Base-by-base conservation (phyloP, 1,140 invertebrate genomes). In the Pseudomyrmex flavicornis region DNA sequence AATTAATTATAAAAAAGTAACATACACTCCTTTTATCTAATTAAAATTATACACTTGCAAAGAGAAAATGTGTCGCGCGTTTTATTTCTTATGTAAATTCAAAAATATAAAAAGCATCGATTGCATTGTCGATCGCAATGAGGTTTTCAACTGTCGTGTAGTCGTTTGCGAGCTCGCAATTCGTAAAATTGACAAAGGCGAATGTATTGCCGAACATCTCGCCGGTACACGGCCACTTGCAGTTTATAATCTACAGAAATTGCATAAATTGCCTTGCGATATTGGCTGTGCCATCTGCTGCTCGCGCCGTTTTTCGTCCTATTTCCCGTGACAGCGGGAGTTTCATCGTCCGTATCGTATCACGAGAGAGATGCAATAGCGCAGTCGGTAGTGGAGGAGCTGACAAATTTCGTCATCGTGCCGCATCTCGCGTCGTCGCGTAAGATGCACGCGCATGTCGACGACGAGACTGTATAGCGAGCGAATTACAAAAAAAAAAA, bases 271-370 rank as follows among this genome's bases (percentile, higher is more conserved):
- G 54, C 54, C 76, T 80, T 70, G 76, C 76, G n/a, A 80, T 80
- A 80, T 72, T 70, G 76, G 76, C 76, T 58, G 46, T 35, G 44
- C 76, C 76, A 80, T 80, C 76, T 80, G 76, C 66, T 80, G 76
- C 74, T 48, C 74, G 74, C 66, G 74, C 66, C 66, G 76, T 80
- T 80, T 80, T 80, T 80, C 76, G 76, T 80, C 76, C 76, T 80
- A 80, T 80, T 80, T 80, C 68, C 56, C 76, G 54, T 80, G 76
- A 80, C 76, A 59, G 76, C 76, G 54, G 0, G 22, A 35, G 35
- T 80, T 80, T 80, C 76, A 80, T 80, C 76, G 76, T 80, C 20
- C 76, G 44, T 80, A 80, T 70, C 76, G 76, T 80, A 80, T 80
- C 76, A 72, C 65, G 22, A 35, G 35, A 35, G 54, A 80, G 76